Evolutionary conservation across 2,113 vertebrate species (phyloP).

Genomic region (Campylomormyrus tamandua): DNA sequence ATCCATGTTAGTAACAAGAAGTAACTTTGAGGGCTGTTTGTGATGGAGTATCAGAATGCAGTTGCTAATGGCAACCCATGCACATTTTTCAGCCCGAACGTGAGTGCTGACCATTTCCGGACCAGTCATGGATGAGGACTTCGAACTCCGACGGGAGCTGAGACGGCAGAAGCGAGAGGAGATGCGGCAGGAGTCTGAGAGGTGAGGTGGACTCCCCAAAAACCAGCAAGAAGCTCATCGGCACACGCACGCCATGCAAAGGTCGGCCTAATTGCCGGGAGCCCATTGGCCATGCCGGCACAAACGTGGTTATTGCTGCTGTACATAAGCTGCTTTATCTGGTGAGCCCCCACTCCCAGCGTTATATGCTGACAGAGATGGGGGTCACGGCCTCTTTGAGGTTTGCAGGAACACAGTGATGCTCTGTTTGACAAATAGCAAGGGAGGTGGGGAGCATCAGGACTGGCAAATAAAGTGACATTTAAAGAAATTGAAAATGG

Average conservation of each 20-base stretch:
- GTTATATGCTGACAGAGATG: not conserved
- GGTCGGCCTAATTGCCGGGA: not conserved
- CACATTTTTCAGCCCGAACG: slow-evolving; percentile 39
- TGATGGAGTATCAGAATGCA: not conserved
- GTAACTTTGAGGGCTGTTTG: not conserved
- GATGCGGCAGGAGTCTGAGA: slow-evolving; percentile 73
- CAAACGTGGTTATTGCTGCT: not conserved
- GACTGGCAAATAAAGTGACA: not conserved
- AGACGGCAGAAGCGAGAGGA: slow-evolving; percentile 76
- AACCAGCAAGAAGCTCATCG: not conserved
- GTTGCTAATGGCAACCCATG: not conserved
- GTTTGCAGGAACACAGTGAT: not conserved
- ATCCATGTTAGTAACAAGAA: not conserved
- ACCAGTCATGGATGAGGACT: slow-evolving; percentile 79
- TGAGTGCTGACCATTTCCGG: slow-evolving; percentile 27
- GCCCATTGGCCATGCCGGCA: not conserved
- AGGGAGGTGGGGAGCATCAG: not conserved
- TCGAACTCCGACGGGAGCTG: slow-evolving; percentile 72
- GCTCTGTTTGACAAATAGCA: not conserved
- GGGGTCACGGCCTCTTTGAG: not conserved
- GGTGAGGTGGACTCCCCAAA: slow-evolving; percentile 51
- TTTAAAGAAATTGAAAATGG: not conserved
- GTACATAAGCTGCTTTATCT: not conserved
- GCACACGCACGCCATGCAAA: not conserved
- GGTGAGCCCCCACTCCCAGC: not conserved